Evolutionary conservation across 2,113 vertebrate genomes (phyloP), one percentile per base, ranked within the genome.

Genomic region (Panurus biarmicus): DNA sequence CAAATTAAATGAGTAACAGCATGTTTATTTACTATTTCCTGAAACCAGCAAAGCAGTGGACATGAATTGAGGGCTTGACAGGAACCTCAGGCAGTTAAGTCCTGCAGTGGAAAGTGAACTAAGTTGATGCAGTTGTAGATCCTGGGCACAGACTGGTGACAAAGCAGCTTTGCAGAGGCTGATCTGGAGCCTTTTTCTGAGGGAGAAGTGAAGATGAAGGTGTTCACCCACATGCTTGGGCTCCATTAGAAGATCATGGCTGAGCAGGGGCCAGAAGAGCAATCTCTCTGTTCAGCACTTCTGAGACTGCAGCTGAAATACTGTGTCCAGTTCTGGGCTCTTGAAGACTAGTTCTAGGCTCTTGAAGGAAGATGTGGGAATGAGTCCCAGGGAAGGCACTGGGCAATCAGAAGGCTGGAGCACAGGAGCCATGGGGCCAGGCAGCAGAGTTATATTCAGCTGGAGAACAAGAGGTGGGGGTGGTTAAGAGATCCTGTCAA

Each of bases 21-120:
- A 29, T 51, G 4, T 51, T 69, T 84, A 20, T 83, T 44, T 88
- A 75, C 31, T 64, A 1, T 58, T 80, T 79, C 48, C 25, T 45
- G 21, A 36, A n/a, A 23, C 42, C 33, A 31, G 1, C 25, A 35
- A 72, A 26, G 38, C 44, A 38, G 36, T 29, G 23, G 56, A 29
- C 6, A 1, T 4, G 17, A 57, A 48, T 0, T 3, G 1, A 65
- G 53, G 40, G 20, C 28, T 28, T 69, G 50, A 38, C 3, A 5
- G 45, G 58, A 89, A 35, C 50, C 15, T 50, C 11, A 6, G 0
- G 0, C 1, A 62, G 16, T 20, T 2, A 40, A 25, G 14, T 22
- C 42, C 29, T 23, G 2, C 19, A 35, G 44, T 2, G 3, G 66
- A 25, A 36, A 28, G 9, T 1, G 25, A 31, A 18, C 38, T 19